Percentiles rank a stretch among this genome's conserved stretches.
phyloP scores from a whole-genome alignment of 2,797 vertebrate species.

The Prunella strophiata region DNA sequence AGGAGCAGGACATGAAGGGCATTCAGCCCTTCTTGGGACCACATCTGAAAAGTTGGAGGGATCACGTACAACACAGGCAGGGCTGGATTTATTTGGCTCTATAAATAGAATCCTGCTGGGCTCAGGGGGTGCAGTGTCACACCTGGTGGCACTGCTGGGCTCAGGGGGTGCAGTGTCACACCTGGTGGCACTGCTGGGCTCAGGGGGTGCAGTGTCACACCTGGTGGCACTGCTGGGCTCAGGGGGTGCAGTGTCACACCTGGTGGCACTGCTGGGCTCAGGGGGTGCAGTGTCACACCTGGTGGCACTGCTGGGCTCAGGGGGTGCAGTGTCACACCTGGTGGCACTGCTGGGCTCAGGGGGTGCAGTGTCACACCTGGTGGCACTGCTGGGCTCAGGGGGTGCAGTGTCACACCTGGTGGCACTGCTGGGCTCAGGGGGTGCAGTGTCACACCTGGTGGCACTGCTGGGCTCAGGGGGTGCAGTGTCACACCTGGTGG shows the following conservation, averaged over 20 bases:
- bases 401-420: background rate
- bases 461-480: background rate
- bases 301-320: background rate
- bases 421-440: background rate
- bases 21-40: background rate
- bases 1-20: background rate
- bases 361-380: too few relatives aligned
- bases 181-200: background rate
- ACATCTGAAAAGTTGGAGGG: constrained; percentile 35
- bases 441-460: background rate
- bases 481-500: background rate
- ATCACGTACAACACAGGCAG: background rate
- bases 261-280: background rate
- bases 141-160: background rate
- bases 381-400: background rate
- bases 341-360: too few relatives aligned
- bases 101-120: constrained; percentile 61
- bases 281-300: background rate
- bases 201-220: background rate
- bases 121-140: too few relatives aligned
- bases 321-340: background rate
- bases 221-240: background rate
- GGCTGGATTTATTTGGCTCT: constrained; percentile 70
- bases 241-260: too few relatives aligned
- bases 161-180: background rate